Conservation (phyloP, 2,113 vertebrate species). For the Meles meles region DNA sequence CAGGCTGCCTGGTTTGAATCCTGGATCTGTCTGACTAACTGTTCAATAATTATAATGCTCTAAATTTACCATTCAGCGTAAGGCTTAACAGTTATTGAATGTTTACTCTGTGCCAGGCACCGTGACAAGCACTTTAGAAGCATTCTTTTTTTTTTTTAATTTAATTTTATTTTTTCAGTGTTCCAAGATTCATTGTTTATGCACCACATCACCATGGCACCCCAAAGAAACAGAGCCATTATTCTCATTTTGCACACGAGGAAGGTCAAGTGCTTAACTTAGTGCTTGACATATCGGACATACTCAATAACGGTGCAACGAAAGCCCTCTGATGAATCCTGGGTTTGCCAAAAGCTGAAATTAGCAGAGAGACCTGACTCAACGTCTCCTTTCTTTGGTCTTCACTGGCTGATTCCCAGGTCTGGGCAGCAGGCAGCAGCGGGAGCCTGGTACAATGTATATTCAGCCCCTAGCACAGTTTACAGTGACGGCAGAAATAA, state of each 20-base stretch:
- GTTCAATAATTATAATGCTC: conserved; percentile 50
- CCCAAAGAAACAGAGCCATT: background rate
- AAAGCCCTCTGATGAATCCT: background rate
- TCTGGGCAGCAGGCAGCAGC: background rate
- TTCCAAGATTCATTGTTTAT: too few species aligned
- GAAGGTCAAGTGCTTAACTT: background rate
- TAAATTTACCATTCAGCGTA: conserved; percentile 29
- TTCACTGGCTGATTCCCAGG: background rate
- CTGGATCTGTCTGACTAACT: conserved; percentile 44
- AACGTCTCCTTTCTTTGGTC: background rate
- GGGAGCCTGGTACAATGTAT: background rate
- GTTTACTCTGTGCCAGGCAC: background rate
- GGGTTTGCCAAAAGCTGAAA: background rate
- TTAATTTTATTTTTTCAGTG: too few species aligned
- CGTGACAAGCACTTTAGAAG: background rate
- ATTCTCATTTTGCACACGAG: background rate
- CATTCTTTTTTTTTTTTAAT: background rate
- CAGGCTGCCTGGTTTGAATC: conserved; percentile 48
- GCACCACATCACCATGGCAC: background rate
- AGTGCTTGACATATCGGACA: background rate
- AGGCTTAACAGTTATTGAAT: conserved; percentile 18
- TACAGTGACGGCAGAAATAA: conserved; percentile 55
- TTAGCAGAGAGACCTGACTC: background rate
- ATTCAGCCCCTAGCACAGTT: conserved; percentile 40
- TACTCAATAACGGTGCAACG: background rate